phyloP scores from a whole-genome alignment of 2,888 invertebrate species.

The Xanthorhoe designata region DNA sequence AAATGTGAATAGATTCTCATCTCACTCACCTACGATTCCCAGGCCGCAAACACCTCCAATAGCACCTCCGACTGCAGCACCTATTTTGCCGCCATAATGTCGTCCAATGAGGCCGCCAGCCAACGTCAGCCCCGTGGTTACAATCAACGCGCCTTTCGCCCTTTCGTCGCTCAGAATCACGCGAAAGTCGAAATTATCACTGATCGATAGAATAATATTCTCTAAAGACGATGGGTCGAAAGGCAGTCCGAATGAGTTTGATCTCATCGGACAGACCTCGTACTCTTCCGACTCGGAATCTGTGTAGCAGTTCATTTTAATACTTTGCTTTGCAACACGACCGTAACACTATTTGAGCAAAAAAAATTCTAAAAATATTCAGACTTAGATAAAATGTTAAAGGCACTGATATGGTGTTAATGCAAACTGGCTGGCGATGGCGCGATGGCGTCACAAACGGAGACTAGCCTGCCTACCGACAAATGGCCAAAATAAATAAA shows the following conservation, averaged over 20 bases:
- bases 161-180: constrained; percentile 62
- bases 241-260: constrained; percentile 54
- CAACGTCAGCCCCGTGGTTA: constrained; percentile 70
- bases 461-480: too few relatives aligned
- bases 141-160: constrained; percentile 59
- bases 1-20: constrained; percentile 41
- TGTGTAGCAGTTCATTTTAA: constrained; percentile 50
- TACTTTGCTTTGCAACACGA: neutral
- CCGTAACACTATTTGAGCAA: neutral
- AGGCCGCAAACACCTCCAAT: constrained; percentile 75
- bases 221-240: constrained; percentile 68
- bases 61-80: constrained; percentile 72
- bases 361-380: neutral
- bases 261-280: constrained; percentile 54
- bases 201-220: constrained; percentile 66
- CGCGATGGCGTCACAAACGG: too few relatives aligned
- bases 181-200: constrained; percentile 73
- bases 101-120: constrained; percentile 73
- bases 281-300: constrained; percentile 59
- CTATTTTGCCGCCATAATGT: constrained; percentile 73
- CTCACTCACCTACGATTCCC: constrained; percentile 74
- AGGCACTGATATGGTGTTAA: neutral
- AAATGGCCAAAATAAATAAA: too few relatives aligned
- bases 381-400: neutral
- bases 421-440: neutral